Conservation (phyloP, 2,797 vertebrate genomes). For the Phalanger gymnotis region DNA sequence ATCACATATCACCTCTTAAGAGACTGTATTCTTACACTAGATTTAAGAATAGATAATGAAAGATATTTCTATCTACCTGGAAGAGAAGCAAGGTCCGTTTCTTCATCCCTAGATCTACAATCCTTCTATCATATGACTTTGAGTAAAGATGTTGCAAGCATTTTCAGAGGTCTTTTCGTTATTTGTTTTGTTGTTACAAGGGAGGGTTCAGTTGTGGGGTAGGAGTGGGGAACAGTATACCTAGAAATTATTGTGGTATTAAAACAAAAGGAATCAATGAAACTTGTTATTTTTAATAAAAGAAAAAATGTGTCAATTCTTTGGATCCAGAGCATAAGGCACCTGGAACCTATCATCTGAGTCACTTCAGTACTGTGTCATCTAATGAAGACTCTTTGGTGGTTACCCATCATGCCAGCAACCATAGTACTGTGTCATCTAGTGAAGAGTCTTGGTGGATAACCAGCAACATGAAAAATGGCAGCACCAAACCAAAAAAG, state of each 20-base stretch:
- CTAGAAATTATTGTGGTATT: neutral
- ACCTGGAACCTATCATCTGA: neutral
- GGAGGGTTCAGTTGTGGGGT: neutral
- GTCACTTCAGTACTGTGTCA: slow-evolving; percentile 22
- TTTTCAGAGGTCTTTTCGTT: neutral
- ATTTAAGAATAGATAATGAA: neutral
- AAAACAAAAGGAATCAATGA: neutral
- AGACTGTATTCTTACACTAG: neutral
- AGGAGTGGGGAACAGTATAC: neutral
- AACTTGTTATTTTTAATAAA: neutral
- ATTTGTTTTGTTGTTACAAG: neutral
- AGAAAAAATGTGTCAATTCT: neutral
- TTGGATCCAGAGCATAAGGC: neutral
- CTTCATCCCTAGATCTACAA: neutral
- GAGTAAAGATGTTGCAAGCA: neutral
- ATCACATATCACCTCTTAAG: neutral
- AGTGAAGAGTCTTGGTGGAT: neutral
- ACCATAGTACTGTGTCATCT: too few species aligned
- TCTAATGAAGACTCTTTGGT: slow-evolving; percentile 4
- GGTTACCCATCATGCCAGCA: neutral
- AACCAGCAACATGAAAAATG: neutral
- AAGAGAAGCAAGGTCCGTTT: neutral
- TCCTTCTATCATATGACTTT: neutral
- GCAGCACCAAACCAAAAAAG: neutral
- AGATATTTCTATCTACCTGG: neutral